Evolutionary conservation across 1,140 invertebrate species (phyloP), one percentile per base, ranked within the genome.

Genomic region (Diprion similis): DNA sequence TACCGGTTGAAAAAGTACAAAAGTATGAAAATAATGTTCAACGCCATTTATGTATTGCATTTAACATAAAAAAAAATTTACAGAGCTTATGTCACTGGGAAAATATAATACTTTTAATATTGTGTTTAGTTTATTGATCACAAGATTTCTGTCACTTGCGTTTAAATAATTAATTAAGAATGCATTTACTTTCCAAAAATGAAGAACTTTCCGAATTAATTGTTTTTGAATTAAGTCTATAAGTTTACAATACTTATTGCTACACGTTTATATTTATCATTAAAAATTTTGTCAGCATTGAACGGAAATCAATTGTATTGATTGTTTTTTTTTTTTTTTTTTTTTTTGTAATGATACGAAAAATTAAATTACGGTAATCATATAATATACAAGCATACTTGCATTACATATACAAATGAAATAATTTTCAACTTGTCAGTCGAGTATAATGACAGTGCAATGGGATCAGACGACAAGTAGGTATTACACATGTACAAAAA

Each of bases 1-100:
- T 59, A 84, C 80, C 78, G 83, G 77, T 81, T 73, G 79, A 75
- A 81, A 84, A 76, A 76, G 83, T 85, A 85, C 79, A 85, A 84
- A 85, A 84, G 82, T 84, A 85, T 83, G 77, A 84, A 85, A 85
- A 84, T 75, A 59, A 79, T 79, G 71, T 76, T 59, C n/a, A 13
- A 59, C 11, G 51, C 24, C 6, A 37, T 37, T 37, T 37, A 37
- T 37, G 24, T 37, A 37, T 37, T 37, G 24, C 24, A 37, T 37
- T 37, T 37, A 37, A 59, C 11, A 9, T 13, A 59, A 17, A 59
- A 59, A 51, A 59, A 8, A 59, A 9, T 59, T 13, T 59, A 59
- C 9, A 59, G 6, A 59, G 7, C 51, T 59, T 13, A 59, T 59
- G n/a, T 59, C 51, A 59, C 51, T 59, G 51, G 51, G 51, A 17